Percentiles rank a stretch among this genome's conserved stretches.
These are phyloP conservation scores for Campoletis sonorensis DNA, from an alignment of 1,140 invertebrate species.

Conservation along the genomic window DNA sequence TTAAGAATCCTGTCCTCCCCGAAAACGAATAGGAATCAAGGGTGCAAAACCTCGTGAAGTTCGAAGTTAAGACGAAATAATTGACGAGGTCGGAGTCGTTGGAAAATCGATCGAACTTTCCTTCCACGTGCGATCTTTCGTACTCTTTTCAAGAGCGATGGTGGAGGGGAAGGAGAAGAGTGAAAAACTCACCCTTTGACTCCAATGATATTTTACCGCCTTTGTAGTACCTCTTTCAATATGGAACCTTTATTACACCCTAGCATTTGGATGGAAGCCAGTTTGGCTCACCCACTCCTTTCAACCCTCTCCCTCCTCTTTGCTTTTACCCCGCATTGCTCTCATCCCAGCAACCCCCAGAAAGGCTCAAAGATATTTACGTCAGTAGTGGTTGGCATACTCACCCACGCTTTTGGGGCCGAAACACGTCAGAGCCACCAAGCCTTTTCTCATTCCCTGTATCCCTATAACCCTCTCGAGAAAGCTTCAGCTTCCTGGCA, in stretches of 20 bases:
- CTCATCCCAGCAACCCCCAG: conserved; percentile 4
- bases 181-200: conserved; percentile 12
- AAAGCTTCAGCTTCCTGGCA: background rate
- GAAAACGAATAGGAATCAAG: background rate
- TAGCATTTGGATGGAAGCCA: conserved; percentile 30
- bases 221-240: conserved; percentile 33
- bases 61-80: background rate
- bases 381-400: conserved; percentile 33
- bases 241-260: conserved; percentile 30
- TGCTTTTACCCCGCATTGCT: background rate
- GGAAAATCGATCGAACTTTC: conserved; percentile 7
- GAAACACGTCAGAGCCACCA: conserved; percentile 14
- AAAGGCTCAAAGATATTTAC: conserved; percentile 44
- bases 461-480: conserved; percentile 1
- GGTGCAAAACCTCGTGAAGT: background rate
- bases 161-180: background rate
- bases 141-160: too few relatives aligned
- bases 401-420: conserved; percentile 7
- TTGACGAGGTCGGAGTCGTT: background rate
- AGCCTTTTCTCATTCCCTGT: background rate
- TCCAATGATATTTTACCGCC: conserved; percentile 19
- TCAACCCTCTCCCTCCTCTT: background rate
- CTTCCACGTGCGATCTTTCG: background rate
- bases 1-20: background rate
- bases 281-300: conserved; percentile 3